These are phyloP conservation scores for Scatophagus argus DNA, from an alignment of 2,113 vertebrate species.

Conservation along the genomic window DNA sequence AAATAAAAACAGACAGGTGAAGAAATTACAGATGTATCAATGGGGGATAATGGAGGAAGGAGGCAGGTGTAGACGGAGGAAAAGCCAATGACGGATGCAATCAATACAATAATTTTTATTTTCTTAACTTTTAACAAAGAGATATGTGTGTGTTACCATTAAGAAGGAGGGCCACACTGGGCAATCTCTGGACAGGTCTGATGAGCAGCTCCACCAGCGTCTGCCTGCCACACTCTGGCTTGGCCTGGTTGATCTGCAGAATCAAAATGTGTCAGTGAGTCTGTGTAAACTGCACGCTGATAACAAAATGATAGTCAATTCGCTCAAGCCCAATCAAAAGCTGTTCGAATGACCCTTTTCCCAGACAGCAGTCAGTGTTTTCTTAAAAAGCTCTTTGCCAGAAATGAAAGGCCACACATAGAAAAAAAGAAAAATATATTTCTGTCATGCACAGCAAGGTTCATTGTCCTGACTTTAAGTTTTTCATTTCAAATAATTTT, in stretches of 20 bases:
- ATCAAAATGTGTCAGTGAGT: not conserved
- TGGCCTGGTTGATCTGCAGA: conserved; percentile 94
- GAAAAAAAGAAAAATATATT: not conserved
- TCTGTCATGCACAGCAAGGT: too few relatives aligned
- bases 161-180: conserved; percentile 94
- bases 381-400: not conserved
- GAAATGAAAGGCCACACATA: not conserved
- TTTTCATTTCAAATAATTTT: too few relatives aligned
- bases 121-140: not conserved
- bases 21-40: conserved; percentile 7
- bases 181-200: conserved; percentile 96
- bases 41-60: conserved; percentile 5
- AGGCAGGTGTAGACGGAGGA: not conserved
- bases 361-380: not conserved
- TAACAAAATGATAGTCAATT: not conserved
- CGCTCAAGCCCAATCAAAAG: not conserved
- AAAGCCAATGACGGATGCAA: not conserved
- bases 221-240: conserved; percentile 96
- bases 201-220: conserved; percentile 96
- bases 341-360: not conserved
- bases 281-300: not conserved
- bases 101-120: conserved; percentile 10
- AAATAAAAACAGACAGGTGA: not conserved
- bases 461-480: too few relatives aligned
- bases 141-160: conserved; percentile 86